Base-by-base conservation (phyloP, 2,888 invertebrate species). In the Limnephilus lunatus region DNA sequence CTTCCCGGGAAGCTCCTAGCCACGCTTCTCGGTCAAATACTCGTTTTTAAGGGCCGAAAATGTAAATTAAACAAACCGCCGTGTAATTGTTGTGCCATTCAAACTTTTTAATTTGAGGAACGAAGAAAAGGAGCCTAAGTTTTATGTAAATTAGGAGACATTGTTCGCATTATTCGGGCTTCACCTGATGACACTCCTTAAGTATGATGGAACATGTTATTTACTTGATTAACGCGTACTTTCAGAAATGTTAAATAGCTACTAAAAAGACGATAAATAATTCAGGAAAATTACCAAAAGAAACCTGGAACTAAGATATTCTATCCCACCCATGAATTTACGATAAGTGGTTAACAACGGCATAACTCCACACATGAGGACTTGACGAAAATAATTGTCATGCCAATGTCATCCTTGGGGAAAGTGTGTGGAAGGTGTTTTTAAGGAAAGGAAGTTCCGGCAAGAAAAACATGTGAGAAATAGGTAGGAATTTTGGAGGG, bases 61-160 rank as follows among this genome's bases (percentile, higher is more conserved):
- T 87, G 87, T 87, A 87, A 87, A 68, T 87, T 53, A 68, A 32
- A 87, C 87, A 53, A 31, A 87, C 87, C 87, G 87, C 35, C 9
- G 68, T 87, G 25, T 87, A 87, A 87, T 87, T 87, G 87, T 87
- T 48, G 30, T 87, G 87, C 87, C 32, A 87, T 87, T 87, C 11
- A 68, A 87, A 87, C 87, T 87, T 87, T 87, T 87, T 87, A 87
- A 87, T 87, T 68, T 87, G 53, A 87, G 12, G 87, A 53, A 87
- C 14, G 87, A 68, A 48, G 31, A 30, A 87, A 68, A 86, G 35
- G 68, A 53, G 25, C 53, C 32, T 32, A 19, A 12, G 31, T 53
- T 25, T 68, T 53, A 87, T 87, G 53, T 30, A 87, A 87, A 87
- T 87, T 85, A 85, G 31, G 68, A 15, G 53, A 30, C 14, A 19